Evolutionary conservation across 2,797 vertebrate genomes (phyloP).

Genomic region (Apogon talboti): DNA sequence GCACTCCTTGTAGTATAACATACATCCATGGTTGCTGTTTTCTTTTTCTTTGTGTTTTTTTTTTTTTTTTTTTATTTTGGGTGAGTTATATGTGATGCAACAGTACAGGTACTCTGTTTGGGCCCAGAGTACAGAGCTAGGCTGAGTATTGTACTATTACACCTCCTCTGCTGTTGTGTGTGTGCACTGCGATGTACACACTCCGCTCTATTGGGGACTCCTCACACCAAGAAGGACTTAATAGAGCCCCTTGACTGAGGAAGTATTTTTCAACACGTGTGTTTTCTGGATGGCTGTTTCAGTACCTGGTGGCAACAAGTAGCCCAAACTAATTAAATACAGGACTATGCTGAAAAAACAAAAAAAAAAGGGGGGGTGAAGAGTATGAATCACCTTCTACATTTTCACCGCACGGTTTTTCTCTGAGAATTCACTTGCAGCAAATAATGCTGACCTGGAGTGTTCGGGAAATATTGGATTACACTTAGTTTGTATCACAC

Average conservation of each 20-base stretch:
- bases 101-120: conserved; percentile 68
- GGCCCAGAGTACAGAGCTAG: conserved; percentile 70
- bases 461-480: conserved; percentile 53
- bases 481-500: conserved; percentile 55
- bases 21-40: conserved; percentile 56
- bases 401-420: conserved; percentile 51
- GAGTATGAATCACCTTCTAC: conserved; percentile 18
- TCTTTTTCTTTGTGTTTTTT: neutral
- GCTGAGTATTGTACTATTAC: conserved; percentile 64
- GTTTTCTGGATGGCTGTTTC: conserved; percentile 40
- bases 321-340: conserved; percentile 58
- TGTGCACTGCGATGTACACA: conserved; percentile 17
- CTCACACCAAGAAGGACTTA: conserved; percentile 56
- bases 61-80: conserved; percentile 27
- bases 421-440: conserved; percentile 56
- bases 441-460: conserved; percentile 53
- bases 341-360: conserved; percentile 51
- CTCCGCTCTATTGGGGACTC: conserved; percentile 50
- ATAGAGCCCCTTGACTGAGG: conserved; percentile 57
- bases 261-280: conserved; percentile 56
- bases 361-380: conserved; percentile 11
- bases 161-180: conserved; percentile 39
- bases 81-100: conserved; percentile 62
- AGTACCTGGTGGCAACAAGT: conserved; percentile 35
- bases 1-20: conserved; percentile 78